These are phyloP conservation scores for Trachelus iudaicus DNA, from an alignment of 2,888 invertebrate species.

Conservation along the genomic window DNA sequence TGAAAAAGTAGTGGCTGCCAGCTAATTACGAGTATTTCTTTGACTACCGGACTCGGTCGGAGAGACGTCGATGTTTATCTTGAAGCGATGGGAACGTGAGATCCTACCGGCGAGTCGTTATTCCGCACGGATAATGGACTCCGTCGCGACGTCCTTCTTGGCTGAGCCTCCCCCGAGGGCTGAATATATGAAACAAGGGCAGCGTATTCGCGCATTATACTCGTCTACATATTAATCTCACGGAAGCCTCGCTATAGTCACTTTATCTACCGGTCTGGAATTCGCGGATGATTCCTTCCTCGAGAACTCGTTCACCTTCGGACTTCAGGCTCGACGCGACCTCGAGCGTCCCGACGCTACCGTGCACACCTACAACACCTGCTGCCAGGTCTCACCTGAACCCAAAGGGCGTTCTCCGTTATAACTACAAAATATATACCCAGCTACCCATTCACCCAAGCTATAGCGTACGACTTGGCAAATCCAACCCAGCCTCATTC, in stretches of 20 bases:
- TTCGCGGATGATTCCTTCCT: constrained; percentile 32
- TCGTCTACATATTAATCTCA: constrained; percentile 37
- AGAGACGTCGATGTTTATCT: constrained; percentile 3
- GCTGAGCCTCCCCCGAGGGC: background rate
- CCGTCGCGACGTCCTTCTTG: background rate
- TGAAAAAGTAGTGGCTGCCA: background rate
- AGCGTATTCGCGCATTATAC: constrained; percentile 22
- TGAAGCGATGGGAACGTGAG: background rate
- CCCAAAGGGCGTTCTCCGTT: background rate
- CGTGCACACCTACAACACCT: background rate
- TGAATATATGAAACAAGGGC: background rate
- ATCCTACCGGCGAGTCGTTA: constrained; percentile 1
- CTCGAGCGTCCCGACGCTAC: constrained; percentile 21
- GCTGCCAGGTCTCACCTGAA: background rate
- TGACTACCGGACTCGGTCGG: background rate
- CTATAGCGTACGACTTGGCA: background rate
- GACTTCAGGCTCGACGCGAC: constrained; percentile 13
- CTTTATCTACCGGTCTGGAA: constrained; percentile 1
- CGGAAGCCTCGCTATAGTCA: background rate
- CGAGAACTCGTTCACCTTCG: constrained; percentile 14
- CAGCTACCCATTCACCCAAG: background rate
- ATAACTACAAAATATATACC: background rate
- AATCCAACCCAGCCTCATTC: background rate
- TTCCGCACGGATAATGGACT: background rate
- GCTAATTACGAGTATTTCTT: constrained; percentile 3